A percentile compares a stretch with the other conserved stretches of the same genome.
These are phyloP conservation scores for Cryptus viduatorius DNA, from an alignment of 2,888 invertebrate species.

Conservation along the genomic window DNA sequence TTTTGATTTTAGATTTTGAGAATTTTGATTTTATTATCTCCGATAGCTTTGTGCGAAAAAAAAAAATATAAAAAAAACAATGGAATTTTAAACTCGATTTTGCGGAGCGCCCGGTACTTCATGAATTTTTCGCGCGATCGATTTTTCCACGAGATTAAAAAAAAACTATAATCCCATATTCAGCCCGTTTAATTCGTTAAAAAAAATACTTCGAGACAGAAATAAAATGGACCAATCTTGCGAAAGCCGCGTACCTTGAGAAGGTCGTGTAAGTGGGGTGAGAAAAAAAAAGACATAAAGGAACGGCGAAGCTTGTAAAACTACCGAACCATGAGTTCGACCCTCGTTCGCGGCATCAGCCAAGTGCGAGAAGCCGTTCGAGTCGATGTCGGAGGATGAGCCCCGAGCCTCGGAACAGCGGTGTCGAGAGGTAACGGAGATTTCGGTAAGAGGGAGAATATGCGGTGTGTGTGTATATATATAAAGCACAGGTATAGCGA, in stretches of 20 bases:
- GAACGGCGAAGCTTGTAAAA: conserved; percentile 9
- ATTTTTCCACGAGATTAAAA: not conserved
- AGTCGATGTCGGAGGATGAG: conserved; percentile 6
- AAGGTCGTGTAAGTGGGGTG: not conserved
- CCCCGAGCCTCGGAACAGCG: not conserved
- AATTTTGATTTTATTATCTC: too few relatives aligned
- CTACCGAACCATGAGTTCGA: conserved; percentile 30
- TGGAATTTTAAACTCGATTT: too few relatives aligned
- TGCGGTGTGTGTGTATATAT: not conserved
- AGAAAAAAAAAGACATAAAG: conserved; percentile 9
- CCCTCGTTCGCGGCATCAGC: conserved; percentile 31
- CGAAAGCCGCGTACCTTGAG: not conserved
- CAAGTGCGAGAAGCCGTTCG: conserved; percentile 39
- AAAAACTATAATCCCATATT: not conserved
- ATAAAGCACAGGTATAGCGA: conserved; percentile 13
- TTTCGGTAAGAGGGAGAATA: conserved; percentile 31
- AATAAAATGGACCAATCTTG: not conserved
- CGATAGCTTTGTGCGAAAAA: too few relatives aligned
- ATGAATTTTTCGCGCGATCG: not conserved
- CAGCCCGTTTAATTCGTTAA: not conserved
- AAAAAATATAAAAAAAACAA: too few relatives aligned
- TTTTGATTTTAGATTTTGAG: too few relatives aligned
- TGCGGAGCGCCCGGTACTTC: too few relatives aligned
- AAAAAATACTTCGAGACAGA: not conserved
- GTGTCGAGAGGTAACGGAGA: conserved; percentile 26